Evolutionary conservation across 1,140 invertebrate species (phyloP).

Genomic region (Popillia japonica): DNA sequence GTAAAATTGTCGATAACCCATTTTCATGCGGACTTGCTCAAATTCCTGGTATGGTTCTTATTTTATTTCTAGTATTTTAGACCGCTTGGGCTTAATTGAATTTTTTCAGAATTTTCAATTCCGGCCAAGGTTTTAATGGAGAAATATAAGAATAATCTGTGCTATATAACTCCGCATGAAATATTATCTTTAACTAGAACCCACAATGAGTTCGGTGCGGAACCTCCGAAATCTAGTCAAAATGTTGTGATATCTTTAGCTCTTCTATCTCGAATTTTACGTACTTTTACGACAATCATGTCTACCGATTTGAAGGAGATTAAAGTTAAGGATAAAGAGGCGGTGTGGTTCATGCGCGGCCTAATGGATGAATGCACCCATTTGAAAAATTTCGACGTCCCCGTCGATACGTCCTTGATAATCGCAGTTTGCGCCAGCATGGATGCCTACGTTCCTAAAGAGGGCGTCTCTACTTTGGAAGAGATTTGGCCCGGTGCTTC

Average conservation of each 20-base stretch:
- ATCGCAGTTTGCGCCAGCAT: conserved; percentile 84
- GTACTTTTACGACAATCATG: neutral
- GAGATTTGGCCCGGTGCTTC: conserved; percentile 93
- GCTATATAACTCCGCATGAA: conserved; percentile 51
- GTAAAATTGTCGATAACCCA: conserved; percentile 59
- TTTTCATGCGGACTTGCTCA: conserved; percentile 51
- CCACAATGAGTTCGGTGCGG: neutral
- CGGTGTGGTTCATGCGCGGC: conserved; percentile 93
- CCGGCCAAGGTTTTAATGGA: conserved; percentile 37
- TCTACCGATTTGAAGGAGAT: conserved; percentile 22
- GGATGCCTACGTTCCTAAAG: conserved; percentile 92
- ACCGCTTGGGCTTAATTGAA: too few relatives aligned
- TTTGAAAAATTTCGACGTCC: conserved; percentile 88
- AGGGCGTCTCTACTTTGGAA: conserved; percentile 80
- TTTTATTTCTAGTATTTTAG: too few relatives aligned
- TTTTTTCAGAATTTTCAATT: conserved; percentile 39
- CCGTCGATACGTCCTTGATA: conserved; percentile 85
- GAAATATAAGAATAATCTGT: conserved; percentile 14
- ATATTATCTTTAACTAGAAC: conserved; percentile 39
- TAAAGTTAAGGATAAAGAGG: conserved; percentile 72
- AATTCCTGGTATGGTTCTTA: conserved; percentile 36
- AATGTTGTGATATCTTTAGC: conserved; percentile 8
- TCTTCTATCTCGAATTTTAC: neutral
- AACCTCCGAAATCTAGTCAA: conserved; percentile 28
- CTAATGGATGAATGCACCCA: conserved; percentile 99